Conservation (phyloP, 2,797 vertebrate species). For the Holocentrus rufus region DNA sequence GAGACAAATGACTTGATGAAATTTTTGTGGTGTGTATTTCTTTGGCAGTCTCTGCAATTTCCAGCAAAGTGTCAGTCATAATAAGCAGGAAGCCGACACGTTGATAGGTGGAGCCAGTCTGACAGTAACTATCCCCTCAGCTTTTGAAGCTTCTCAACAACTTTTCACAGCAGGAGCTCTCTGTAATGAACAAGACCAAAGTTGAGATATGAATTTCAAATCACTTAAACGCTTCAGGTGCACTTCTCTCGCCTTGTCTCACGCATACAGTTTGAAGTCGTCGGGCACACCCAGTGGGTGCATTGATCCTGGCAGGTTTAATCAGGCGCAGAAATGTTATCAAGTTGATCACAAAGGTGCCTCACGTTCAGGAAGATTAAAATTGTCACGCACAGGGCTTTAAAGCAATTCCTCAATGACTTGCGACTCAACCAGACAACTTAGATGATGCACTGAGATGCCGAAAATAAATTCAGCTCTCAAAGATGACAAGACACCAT, state of each 20-base stretch:
- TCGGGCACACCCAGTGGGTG: constrained; percentile 19
- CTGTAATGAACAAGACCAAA: constrained; percentile 59
- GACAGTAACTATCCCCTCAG: constrained; percentile 24
- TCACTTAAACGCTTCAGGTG: constrained; percentile 33
- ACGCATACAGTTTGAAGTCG: constrained; percentile 30
- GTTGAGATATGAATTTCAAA: constrained; percentile 68
- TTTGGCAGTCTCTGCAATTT: constrained; percentile 9
- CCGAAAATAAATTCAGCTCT: not conserved
- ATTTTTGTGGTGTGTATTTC: not conserved
- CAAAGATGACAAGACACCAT: not conserved
- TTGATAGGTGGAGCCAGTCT: constrained; percentile 39
- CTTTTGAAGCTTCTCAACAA: constrained; percentile 46
- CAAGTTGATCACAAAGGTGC: constrained; percentile 29
- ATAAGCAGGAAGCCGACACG: constrained; percentile 27
- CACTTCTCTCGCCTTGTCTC: constrained; percentile 29
- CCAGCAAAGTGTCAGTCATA: constrained; percentile 16
- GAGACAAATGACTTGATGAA: too few relatives aligned
- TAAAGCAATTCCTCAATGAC: not conserved
- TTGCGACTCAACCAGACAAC: not conserved
- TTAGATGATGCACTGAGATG: not conserved
- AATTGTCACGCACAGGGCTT: not conserved
- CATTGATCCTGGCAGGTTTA: constrained; percentile 48
- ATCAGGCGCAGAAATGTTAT: constrained; percentile 39
- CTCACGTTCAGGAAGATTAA: not conserved
- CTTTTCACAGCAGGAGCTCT: constrained; percentile 49